Evolutionary conservation across 2,113 vertebrate species (phyloP), one percentile per base, ranked within the genome.

Genomic region (Gallinago paraguaiae): DNA sequence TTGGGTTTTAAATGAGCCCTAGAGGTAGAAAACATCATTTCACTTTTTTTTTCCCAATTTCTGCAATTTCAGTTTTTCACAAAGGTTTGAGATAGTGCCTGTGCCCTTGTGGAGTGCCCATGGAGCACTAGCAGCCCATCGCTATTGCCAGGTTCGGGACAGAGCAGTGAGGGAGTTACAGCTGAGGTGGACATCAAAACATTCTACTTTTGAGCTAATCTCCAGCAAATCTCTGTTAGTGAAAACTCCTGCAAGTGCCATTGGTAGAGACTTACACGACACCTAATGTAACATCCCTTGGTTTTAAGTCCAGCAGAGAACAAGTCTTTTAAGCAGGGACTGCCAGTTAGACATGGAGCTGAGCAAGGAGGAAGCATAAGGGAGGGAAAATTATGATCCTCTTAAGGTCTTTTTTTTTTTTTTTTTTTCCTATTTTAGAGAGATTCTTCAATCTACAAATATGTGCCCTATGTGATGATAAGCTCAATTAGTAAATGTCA

Each of bases 61-160:
- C 76, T 72, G n/a, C 35, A 24, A 20, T 50, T 57, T n/a, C 14
- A 4, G 2, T 33, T 63, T 35, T 10, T 18, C 10, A 5, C 6
- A 2, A 53, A 57, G 35, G 35, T 28, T 37, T 45, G 28, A 19
- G 33, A 24, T 27, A 2, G 7, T 4, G 28, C 35, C 67, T 4
- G 1, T 69, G 18, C 18, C 45, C 45, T 46, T 20, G 45, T 19
- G 5, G 45, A 19, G 45, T 46, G 64, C 22, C 68, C 20, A 3
- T 3, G 2, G 18, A 18, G 43, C 24, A 2, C 6, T 10, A 54
- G 16, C 41, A 35, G 17, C n/a, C 41, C 10, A 0, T 25, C 16
- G 0, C 33, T 16, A 2, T 9, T 11, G 22, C 43, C 33, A 6
- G 2, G 2, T 53, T 53, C 0, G 1, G 12, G 3, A 10, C 14